Conservation (phyloP, 30 jellyfish, hydroid and myxozoan genomes). For the Nemopilema nomurai region DNA sequence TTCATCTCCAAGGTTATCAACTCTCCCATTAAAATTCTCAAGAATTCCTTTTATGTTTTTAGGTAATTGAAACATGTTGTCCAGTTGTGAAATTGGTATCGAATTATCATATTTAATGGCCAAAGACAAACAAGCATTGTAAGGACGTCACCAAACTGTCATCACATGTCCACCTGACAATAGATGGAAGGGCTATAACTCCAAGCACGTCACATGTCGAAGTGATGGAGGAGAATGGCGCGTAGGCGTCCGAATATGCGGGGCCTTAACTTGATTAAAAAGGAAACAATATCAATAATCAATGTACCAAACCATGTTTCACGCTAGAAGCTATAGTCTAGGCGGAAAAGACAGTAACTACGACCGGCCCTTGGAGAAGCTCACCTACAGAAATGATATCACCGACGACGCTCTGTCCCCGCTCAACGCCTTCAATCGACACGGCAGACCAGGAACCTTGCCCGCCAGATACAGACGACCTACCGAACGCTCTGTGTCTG, state of each 20-base stretch:
- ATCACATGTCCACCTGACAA: not conserved
- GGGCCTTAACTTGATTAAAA: not conserved
- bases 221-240: not conserved
- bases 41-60: not conserved
- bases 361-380: conserved; percentile 25
- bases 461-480: conserved; percentile 67
- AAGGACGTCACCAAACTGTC: not conserved
- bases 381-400: conserved; percentile 59
- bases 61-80: not conserved
- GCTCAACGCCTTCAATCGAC: conserved; percentile 58
- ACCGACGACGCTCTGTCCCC: conserved; percentile 57
- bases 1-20: not conserved
- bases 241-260: not conserved
- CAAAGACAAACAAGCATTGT: not conserved
- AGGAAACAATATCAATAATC: not conserved
- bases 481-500: conserved; percentile 48
- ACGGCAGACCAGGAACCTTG: conserved; percentile 59
- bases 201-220: not conserved
- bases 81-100: not conserved
- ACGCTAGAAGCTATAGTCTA: conserved; percentile 58
- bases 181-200: not conserved
- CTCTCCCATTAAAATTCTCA: not conserved
- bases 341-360: conserved; percentile 8
- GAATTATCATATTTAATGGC: not conserved
- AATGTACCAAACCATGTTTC: conserved; percentile 23